phyloP scores from a whole-genome alignment of 2,113 vertebrate genomes.

The Columbina picui region DNA sequence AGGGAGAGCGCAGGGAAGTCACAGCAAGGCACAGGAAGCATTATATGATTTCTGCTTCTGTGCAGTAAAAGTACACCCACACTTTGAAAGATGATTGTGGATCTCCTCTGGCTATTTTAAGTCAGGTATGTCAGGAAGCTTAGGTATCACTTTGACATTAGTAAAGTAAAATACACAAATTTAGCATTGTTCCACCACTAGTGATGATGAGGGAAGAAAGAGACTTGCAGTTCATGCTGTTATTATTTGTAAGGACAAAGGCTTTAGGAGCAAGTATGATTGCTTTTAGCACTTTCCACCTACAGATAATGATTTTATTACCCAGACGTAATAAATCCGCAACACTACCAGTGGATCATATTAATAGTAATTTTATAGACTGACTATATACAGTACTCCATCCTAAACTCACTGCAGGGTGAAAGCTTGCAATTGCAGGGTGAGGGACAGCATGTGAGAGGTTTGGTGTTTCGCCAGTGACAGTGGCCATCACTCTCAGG shows the following conservation, averaged over 20 bases:
- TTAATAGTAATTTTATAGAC: background rate
- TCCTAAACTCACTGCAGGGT: background rate
- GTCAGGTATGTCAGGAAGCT: background rate
- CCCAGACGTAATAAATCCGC: background rate
- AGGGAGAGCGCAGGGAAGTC: background rate
- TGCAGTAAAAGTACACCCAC: background rate
- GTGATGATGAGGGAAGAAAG: background rate
- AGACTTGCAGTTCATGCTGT: background rate
- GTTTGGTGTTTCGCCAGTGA: background rate
- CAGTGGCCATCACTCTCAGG: background rate
- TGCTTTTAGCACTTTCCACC: background rate
- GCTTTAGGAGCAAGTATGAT: background rate
- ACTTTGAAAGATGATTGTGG: background rate
- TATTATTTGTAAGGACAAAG: background rate
- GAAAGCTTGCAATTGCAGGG: background rate
- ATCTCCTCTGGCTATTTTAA: background rate
- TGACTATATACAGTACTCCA: background rate
- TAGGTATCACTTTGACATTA: background rate
- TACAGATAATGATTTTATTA: background rate
- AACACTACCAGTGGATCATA: background rate
- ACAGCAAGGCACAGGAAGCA: background rate
- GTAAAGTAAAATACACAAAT: background rate
- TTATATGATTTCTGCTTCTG: background rate
- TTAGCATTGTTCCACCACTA: background rate
- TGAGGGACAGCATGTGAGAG: fast-evolving